Percentiles rank a stretch among this genome's conserved stretches.
These are phyloP conservation scores for Panthera tigris DNA, from an alignment of 2,113 vertebrate genomes.

Conservation along the genomic window DNA sequence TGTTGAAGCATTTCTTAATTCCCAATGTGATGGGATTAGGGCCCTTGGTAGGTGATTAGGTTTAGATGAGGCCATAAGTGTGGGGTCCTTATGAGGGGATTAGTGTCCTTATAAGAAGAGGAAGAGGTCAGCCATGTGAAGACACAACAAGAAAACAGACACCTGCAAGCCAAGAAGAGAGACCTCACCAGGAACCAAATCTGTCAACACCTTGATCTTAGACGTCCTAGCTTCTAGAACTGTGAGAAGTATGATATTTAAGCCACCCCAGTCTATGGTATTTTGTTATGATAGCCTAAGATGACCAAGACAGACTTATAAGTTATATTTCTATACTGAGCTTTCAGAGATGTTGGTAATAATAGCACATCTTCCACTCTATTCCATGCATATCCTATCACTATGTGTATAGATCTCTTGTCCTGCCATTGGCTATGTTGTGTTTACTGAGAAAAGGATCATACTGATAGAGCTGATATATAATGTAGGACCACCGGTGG, in stretches of 20 bases:
- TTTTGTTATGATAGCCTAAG: neutral
- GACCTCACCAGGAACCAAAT: neutral
- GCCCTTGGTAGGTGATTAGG: neutral
- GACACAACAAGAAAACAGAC: neutral
- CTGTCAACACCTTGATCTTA: neutral
- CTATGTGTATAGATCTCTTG: neutral
- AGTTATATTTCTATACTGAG: neutral
- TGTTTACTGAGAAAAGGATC: neutral
- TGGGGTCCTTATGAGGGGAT: no score
- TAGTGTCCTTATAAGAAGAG: neutral
- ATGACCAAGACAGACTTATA: neutral
- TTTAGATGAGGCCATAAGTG: neutral
- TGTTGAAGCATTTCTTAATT: neutral
- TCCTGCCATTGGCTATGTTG: neutral
- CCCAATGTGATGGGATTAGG: neutral
- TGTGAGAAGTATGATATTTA: neutral
- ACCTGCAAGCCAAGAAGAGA: neutral
- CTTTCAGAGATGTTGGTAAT: neutral
- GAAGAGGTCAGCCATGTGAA: neutral
- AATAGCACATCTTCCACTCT: neutral
- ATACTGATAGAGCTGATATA: neutral
- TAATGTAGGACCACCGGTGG: neutral
- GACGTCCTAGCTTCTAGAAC: neutral
- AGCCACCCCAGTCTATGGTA: neutral
- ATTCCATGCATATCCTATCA: neutral